Conservation (phyloP, 2,797 vertebrate species). For the Pelochelys cantorii region DNA sequence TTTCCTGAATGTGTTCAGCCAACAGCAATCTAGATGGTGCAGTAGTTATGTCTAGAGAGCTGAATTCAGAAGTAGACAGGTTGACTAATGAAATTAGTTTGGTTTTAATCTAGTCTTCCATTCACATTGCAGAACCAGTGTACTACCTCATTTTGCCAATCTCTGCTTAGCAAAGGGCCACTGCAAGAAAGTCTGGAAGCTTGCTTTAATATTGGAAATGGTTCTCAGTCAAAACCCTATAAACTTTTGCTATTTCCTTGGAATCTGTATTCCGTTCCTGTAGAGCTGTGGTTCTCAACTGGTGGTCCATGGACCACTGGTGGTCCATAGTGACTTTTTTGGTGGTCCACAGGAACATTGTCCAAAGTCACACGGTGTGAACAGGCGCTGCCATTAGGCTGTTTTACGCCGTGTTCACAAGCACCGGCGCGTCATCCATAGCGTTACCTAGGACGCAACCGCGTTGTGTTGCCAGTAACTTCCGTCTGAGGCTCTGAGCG, state of each 20-base stretch:
- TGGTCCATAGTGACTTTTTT: too few species aligned
- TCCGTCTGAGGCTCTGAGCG: too few species aligned
- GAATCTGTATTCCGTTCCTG: background rate
- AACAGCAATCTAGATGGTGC: constrained; percentile 19
- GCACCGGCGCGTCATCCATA: too few species aligned
- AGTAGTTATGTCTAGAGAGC: constrained; percentile 31
- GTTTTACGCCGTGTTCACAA: too few species aligned
- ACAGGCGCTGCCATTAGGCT: too few species aligned
- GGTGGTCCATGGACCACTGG: too few species aligned
- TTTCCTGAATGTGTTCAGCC: constrained; percentile 48
- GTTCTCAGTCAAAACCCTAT: background rate
- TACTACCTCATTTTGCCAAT: background rate
- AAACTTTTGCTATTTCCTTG: background rate
- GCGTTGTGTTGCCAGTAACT: too few species aligned
- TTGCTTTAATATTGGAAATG: background rate
- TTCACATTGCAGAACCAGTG: background rate
- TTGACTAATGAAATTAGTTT: constrained; percentile 53
- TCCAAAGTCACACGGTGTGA: too few species aligned
- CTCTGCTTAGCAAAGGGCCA: background rate
- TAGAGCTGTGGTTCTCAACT: too few species aligned
- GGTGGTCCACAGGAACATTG: too few species aligned
- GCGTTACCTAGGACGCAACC: too few species aligned
- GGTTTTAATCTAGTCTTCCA: background rate
- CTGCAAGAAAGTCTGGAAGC: background rate
- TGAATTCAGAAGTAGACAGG: constrained; percentile 29